phyloP scores from a whole-genome alignment of 2,113 vertebrate genomes.

The Proteles cristata region DNA sequence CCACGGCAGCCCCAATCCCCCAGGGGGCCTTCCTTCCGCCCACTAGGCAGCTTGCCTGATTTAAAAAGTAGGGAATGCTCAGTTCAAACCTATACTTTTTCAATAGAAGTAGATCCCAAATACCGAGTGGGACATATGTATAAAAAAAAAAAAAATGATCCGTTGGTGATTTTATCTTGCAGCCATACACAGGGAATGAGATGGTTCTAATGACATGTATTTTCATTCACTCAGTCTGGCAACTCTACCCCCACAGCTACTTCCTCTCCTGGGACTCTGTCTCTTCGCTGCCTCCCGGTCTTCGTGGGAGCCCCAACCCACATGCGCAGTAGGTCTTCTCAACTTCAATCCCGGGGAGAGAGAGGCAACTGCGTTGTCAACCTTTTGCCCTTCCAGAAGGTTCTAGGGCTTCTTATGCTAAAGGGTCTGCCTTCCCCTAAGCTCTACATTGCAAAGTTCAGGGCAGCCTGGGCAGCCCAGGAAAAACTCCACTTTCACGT shows the following conservation, averaged over 20 bases:
- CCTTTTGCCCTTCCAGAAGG: neutral
- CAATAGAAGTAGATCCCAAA: neutral
- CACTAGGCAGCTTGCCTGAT: neutral
- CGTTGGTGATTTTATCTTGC: neutral
- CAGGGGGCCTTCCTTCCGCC: neutral
- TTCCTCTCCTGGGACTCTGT: neutral
- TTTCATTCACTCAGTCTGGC: neutral
- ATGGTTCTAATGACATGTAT: neutral
- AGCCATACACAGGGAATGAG: neutral
- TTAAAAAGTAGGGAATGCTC: neutral
- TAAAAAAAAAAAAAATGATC: neutral
- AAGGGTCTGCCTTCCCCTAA: neutral
- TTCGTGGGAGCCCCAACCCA: neutral
- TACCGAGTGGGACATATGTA: neutral
- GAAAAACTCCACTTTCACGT: accelerated
- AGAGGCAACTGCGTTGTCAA: neutral
- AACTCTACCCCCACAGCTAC: neutral
- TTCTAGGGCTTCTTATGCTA: neutral
- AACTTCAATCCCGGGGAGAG: neutral
- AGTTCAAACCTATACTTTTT: neutral
- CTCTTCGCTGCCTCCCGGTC: neutral
- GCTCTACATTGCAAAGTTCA: neutral
- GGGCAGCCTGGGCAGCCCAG: neutral
- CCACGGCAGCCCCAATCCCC: neutral
- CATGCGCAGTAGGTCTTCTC: neutral